A percentile compares a stretch with the other conserved stretches of the same genome.
These are phyloP conservation scores for Furcula furcula DNA, from an alignment of 2,888 invertebrate genomes.

Conservation along the genomic window DNA sequence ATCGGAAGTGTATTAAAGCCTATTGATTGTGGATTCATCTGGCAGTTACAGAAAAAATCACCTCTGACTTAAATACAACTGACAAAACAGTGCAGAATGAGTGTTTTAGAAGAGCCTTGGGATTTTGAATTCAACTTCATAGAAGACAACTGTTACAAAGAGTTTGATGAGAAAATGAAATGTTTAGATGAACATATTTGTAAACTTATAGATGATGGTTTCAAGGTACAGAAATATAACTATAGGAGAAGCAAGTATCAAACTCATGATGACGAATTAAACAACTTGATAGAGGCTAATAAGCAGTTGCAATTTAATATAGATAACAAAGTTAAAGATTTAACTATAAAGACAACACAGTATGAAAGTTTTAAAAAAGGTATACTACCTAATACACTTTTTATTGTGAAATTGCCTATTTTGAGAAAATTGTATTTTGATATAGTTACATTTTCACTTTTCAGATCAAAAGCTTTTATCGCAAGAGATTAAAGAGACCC, in stretches of 20 bases:
- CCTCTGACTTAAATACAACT: no score
- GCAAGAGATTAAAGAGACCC: slow-evolving; percentile 69
- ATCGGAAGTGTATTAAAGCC: no score
- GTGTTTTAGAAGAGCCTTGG: slow-evolving; percentile 50
- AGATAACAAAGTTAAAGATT: slow-evolving; percentile 48
- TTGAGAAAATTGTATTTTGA: slow-evolving; percentile 3
- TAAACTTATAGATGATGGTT: slow-evolving; percentile 42
- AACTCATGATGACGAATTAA: slow-evolving; percentile 54
- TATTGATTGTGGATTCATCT: no score
- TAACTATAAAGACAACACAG: slow-evolving; percentile 45
- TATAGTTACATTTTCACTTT: slow-evolving; percentile 22
- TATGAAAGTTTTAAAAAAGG: slow-evolving; percentile 65
- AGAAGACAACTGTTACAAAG: slow-evolving; percentile 31
- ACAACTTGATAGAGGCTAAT: slow-evolving; percentile 50
- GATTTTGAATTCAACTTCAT: slow-evolving; percentile 35
- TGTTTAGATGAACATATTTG: slow-evolving; percentile 35
- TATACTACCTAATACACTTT: slow-evolving; percentile 16
- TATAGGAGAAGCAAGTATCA: slow-evolving; percentile 27
- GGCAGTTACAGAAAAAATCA: no score
- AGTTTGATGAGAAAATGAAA: slow-evolving; percentile 40
- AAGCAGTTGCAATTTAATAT: slow-evolving; percentile 52
- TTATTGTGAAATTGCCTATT: no score
- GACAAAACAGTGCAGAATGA: no score
- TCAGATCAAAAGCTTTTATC: slow-evolving; percentile 64
- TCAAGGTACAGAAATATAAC: slow-evolving; percentile 36